phyloP scores from a whole-genome alignment of 1,140 invertebrate species.

The Danaus melanippus region DNA sequence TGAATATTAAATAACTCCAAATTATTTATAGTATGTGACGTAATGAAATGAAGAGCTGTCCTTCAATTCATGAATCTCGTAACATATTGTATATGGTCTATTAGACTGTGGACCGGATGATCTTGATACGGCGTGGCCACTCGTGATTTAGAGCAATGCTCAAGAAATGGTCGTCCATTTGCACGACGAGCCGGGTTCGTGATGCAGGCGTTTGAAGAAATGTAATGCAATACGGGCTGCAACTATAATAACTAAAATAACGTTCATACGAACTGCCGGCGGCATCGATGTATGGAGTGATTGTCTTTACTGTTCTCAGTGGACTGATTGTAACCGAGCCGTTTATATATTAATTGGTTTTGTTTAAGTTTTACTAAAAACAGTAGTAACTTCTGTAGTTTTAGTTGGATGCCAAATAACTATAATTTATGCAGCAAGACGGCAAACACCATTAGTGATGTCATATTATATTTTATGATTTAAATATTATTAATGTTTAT shows the following conservation, averaged over 20 bases:
- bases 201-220: conserved; percentile 41
- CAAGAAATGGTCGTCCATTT: conserved; percentile 55
- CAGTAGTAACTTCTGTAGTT: no score
- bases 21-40: no score
- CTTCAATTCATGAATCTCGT: no score
- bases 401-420: no score
- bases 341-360: no score
- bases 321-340: conserved; percentile 14
- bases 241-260: conserved; percentile 21
- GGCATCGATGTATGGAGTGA: conserved; percentile 22
- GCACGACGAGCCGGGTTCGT: conserved; percentile 41
- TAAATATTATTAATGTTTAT: no score
- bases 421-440: no score
- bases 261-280: conserved; percentile 14
- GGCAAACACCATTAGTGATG: no score
- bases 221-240: conserved; percentile 28
- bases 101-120: conserved; percentile 43
- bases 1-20: no score
- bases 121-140: conserved; percentile 50
- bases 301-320: conserved; percentile 23
- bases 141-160: conserved; percentile 61
- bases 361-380: no score
- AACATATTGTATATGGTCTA: conserved; percentile 13
- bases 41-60: no score
- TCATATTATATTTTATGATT: no score